Evolutionary conservation across 2,113 vertebrate species (phyloP), one percentile per base, ranked within the genome.

Genomic region (Echinops telfairi): DNA sequence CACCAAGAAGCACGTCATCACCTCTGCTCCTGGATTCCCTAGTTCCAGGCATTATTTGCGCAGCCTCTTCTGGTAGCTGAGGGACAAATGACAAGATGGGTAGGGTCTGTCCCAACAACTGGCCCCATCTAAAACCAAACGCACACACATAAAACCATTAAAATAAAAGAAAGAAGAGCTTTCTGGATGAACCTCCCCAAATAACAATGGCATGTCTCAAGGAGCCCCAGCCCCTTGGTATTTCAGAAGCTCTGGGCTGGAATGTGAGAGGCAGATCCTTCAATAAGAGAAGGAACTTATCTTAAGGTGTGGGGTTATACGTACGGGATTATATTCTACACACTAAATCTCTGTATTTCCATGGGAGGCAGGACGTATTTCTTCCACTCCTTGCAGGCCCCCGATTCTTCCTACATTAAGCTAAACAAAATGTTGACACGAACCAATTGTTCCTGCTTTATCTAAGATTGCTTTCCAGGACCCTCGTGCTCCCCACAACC

Each of bases 341-440:
- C 85, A 64, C 77, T 60, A 19, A 68, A 75, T 81, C 71, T 91
- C 85, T 95, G 62, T 23, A 62, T 73, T 95, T 94, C 88, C 94
- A 36, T 3, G 93, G 94, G 90, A 94, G 57, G 58, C 57, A 40
- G 64, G 62, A 62, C 19, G 16, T 38, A 87, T 87, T 86, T 91
- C 81, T 95, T 40, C 40, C 87, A 38, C 40, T 89, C 81, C 73
- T 81, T 83, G 76, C 75, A 66, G 25, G 91, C 75, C 89, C 75
- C 57, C 75, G 71, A 93, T 95, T 93, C 83, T 83, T 93, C 64
- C 76, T 88, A 27, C 10, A 66, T 64, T 31, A 75, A 90, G 86
- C 57, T 40, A 82, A 94, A 93, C 53, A 64, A 94, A 86, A 86
- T 33, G 38, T 33, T 95, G 78, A 86, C 84, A n/a, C 23, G 20